phyloP scores from a whole-genome alignment of 2,888 invertebrate genomes.

The Octonoba sinensis region DNA sequence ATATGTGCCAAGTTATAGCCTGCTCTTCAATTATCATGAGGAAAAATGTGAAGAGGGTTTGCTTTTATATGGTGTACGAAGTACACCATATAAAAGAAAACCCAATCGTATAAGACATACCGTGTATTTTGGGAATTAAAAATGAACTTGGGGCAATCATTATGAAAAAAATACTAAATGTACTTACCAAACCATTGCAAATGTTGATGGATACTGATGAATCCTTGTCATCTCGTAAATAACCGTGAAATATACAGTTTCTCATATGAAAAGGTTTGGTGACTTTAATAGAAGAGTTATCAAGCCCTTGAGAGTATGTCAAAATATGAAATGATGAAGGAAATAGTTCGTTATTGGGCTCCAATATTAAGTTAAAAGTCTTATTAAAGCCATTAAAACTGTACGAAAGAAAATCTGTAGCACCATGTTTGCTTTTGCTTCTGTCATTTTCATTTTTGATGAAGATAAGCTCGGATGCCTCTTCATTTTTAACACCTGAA shows the following conservation, averaged over 20 bases:
- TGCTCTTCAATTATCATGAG: too few relatives aligned
- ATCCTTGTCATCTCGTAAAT: slow-evolving; percentile 18
- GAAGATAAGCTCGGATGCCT: slow-evolving; percentile 22
- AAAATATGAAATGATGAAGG: slow-evolving; percentile 36
- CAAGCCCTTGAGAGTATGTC: slow-evolving; percentile 4
- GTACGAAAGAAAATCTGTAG: slow-evolving; percentile 12
- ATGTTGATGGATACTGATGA: slow-evolving; percentile 27
- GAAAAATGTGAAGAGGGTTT: too few relatives aligned
- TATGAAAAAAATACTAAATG: too few relatives aligned
- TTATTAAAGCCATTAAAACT: slow-evolving; percentile 34
- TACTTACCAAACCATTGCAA: slow-evolving; percentile 48
- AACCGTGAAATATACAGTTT: slow-evolving; percentile 35
- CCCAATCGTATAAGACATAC: too few relatives aligned
- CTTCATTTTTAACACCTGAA: slow-evolving; percentile 29
- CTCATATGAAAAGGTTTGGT: slow-evolving; percentile 11
- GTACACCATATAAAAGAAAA: too few relatives aligned
- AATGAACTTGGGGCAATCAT: too few relatives aligned
- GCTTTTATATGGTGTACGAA: too few relatives aligned
- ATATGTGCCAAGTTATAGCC: too few relatives aligned
- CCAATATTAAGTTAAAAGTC: slow-evolving; percentile 27
- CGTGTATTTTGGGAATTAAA: too few relatives aligned
- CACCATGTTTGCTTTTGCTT: neutral
- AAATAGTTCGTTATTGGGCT: slow-evolving; percentile 18
- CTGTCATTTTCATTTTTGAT: slow-evolving; percentile 8
- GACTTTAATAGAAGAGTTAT: slow-evolving; percentile 36